Percentiles rank a stretch among this genome's conserved stretches.
phyloP scores from a whole-genome alignment of 2,113 vertebrate genomes.

The Motacilla tschutschensis region DNA sequence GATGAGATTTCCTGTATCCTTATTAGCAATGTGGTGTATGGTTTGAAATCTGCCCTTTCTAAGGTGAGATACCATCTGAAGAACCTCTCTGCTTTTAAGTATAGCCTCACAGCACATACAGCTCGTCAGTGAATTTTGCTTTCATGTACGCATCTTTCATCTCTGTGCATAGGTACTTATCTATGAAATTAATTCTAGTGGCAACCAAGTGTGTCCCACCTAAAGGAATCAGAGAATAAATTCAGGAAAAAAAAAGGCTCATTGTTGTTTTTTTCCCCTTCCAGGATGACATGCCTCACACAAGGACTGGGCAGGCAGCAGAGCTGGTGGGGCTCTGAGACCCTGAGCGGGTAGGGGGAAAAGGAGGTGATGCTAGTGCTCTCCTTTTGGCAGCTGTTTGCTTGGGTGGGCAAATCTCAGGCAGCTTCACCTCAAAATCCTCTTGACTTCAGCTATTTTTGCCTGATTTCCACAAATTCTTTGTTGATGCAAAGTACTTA shows the following conservation, averaged over 20 bases:
- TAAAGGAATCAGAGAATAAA: background rate
- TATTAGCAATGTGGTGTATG: background rate
- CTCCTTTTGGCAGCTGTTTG: background rate
- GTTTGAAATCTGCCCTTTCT: constrained; percentile 26
- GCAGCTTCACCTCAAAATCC: background rate
- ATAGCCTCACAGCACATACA: background rate
- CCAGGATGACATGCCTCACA: background rate
- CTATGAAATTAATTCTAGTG: constrained; percentile 5
- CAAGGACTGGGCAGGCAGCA: background rate
- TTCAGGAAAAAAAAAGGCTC: background rate
- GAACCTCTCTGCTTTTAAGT: constrained; percentile 9
- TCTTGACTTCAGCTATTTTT: background rate
- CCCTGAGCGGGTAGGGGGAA: background rate
- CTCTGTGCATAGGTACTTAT: background rate
- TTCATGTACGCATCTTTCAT: constrained; percentile 1
- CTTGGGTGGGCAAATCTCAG: background rate
- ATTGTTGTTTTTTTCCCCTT: background rate
- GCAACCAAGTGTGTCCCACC: background rate
- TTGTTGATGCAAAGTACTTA: background rate
- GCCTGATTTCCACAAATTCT: background rate
- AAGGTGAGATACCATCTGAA: constrained; percentile 23
- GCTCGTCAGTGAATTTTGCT: constrained; percentile 10
- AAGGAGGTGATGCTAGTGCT: background rate
- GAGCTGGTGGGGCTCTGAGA: background rate
- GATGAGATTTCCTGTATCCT: constrained; percentile 54